phyloP scores from a whole-genome alignment of 2,113 vertebrate genomes.

The Paralichthys olivaceus region DNA sequence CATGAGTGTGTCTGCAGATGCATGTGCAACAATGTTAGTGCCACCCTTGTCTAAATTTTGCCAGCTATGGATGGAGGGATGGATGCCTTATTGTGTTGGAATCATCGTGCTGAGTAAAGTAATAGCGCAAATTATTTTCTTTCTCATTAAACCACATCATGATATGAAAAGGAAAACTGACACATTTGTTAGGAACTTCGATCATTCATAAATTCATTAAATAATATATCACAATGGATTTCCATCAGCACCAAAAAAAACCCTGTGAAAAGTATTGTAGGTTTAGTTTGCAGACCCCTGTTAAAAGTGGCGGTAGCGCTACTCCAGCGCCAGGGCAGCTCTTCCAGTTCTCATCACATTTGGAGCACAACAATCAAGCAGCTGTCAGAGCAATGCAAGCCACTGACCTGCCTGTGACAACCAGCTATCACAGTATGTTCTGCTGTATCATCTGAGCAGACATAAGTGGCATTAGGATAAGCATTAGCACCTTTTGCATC shows the following conservation, averaged over 20 bases:
- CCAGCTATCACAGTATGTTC: neutral
- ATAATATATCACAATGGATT: neutral
- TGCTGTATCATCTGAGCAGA: neutral
- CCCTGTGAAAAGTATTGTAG: neutral
- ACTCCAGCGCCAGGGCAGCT: neutral
- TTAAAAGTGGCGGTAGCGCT: neutral
- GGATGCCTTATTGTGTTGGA: too few species aligned
- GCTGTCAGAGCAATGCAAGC: conserved; percentile 9
- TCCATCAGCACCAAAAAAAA: neutral
- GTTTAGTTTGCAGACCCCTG: neutral
- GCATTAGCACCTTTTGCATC: neutral
- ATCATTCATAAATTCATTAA: neutral
- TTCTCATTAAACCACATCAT: too few species aligned
- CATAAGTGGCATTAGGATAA: neutral
- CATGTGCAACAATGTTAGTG: neutral
- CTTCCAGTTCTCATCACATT: conserved; percentile 52
- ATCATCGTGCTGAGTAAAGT: too few species aligned
- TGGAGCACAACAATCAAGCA: conserved; percentile 27
- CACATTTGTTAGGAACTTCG: neutral
- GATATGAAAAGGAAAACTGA: neutral
- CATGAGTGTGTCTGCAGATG: too few species aligned
- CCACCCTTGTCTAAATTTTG: neutral
- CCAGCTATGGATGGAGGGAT: neutral
- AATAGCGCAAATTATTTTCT: too few species aligned
- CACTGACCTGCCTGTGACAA: conserved; percentile 14